Evolutionary conservation across 2,888 invertebrate genomes (phyloP), one percentile per base, ranked within the genome.

Genomic region (Idaea biselata): DNA sequence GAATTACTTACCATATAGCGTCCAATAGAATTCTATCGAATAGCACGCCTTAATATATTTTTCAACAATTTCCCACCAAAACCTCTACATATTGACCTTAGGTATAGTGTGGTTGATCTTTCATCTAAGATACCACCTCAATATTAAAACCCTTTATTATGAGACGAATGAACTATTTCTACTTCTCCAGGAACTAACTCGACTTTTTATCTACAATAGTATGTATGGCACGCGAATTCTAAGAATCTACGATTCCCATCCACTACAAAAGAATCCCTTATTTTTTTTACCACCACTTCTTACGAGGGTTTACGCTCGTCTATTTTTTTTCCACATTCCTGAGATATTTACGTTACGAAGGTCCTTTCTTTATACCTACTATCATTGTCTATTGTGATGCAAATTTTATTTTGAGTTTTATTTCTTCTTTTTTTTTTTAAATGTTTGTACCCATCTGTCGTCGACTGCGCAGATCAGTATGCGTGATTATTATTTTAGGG

Each of bases 221-320:
- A 78, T 76, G 77, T 74, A 82, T 86, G 87, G 91, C 92, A 92
- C 91, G 91, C 89, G 92, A 90, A 90, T 91, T 89, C 91, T 82
- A 69, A 77, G 91, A 91, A 92, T 77, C 75, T 77, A 82, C 79
- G 79, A 83, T 90, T 91, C 91, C 86, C 92, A 89, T 86, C 84
- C 79, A 74, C 81, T 77, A 79, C 83, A 79, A 83, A 70, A 82
- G 83, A 82, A 81, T 82, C 78, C 77, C 75, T 73, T 68, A 72
- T 83, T 86, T 84, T 82, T 80, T 75, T 74, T 66, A 60, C 61
- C 63, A 68, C 68, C 78, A 80, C 82, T 87, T 87, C 88, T 87
- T 88, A 87, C 86, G 85, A 86, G 89, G 86, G 86, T 84, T 82
- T 86, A 76, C 72, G 78, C 75, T 79, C 68, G 75, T 69, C 80